A percentile compares a stretch with the other conserved stretches of the same genome.
phyloP scores from a whole-genome alignment of 2,888 invertebrate genomes.

The Trichogramma evanescens region DNA sequence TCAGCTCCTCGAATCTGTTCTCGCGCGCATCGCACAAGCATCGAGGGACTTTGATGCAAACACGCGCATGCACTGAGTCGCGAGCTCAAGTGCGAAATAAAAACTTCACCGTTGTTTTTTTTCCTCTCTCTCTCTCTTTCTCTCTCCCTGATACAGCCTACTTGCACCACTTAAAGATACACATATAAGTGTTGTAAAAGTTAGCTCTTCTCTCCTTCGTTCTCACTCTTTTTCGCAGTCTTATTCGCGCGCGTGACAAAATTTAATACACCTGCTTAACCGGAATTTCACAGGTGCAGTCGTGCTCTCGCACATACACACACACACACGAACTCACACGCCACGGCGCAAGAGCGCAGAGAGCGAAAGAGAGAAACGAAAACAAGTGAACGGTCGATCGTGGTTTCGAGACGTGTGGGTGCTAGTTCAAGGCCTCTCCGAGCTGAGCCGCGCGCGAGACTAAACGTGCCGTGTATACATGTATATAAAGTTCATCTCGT shows the following conservation, averaged over 20 bases:
- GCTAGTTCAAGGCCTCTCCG: conserved; percentile 17
- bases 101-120: not conserved
- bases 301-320: no score
- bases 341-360: no score
- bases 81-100: not conserved
- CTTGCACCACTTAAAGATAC: no score
- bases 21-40: no score
- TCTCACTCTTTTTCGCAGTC: conserved; percentile 2
- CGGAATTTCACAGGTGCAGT: conserved; percentile 22
- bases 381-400: not conserved
- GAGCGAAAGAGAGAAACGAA: no score
- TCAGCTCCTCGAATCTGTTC: no score
- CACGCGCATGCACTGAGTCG: not conserved
- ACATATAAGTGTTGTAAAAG: not conserved
- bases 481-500: no score
- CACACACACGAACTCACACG: no score
- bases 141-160: not conserved
- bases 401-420: conserved; percentile 2
- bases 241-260: conserved; percentile 8
- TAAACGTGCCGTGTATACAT: no score
- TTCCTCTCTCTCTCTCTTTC: not conserved
- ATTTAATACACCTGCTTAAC: conserved; percentile 22
- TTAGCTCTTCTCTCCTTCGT: not conserved
- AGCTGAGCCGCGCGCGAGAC: not conserved
- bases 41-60: no score